Evolutionary conservation across 53 echinoderm and acorn worm species (phyloP).

Genomic region (Astropecten irregularis): DNA sequence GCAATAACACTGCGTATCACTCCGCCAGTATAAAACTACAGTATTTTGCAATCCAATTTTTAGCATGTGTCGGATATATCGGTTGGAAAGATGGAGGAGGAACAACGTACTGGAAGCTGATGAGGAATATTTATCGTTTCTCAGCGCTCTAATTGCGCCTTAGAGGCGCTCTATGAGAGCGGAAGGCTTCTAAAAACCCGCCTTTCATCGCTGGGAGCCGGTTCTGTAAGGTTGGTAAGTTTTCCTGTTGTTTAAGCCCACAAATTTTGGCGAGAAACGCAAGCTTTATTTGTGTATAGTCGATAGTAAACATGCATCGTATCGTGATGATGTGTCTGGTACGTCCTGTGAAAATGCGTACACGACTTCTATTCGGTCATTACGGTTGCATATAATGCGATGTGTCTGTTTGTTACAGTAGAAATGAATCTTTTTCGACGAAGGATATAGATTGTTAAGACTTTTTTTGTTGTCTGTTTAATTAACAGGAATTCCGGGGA

Average conservation of each 20-base stretch:
- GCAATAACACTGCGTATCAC: neutral
- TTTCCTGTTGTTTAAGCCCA: neutral
- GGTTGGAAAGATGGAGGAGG: conserved; percentile 46
- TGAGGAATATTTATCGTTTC: conserved; percentile 25
- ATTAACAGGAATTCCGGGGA: neutral
- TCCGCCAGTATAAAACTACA: conserved; percentile 19
- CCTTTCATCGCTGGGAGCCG: neutral
- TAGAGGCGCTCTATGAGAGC: conserved; percentile 24
- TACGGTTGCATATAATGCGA: no score
- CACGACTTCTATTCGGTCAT: no score
- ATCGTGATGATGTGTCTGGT: no score
- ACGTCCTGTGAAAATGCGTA: no score
- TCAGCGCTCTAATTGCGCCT: conserved; percentile 40
- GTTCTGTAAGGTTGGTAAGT: conserved; percentile 20
- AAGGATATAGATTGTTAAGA: no score
- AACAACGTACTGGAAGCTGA: conserved; percentile 37
- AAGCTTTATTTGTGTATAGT: no score
- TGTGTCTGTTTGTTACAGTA: no score
- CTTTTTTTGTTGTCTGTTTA: neutral
- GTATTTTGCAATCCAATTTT: neutral
- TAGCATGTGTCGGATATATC: conserved; percentile 37
- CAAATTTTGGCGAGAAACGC: no score
- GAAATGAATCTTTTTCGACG: no score
- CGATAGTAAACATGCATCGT: no score
- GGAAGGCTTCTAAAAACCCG: conserved; percentile 2